Conservation (phyloP, 2,888 invertebrate species). For the Apodemia hepburni region DNA sequence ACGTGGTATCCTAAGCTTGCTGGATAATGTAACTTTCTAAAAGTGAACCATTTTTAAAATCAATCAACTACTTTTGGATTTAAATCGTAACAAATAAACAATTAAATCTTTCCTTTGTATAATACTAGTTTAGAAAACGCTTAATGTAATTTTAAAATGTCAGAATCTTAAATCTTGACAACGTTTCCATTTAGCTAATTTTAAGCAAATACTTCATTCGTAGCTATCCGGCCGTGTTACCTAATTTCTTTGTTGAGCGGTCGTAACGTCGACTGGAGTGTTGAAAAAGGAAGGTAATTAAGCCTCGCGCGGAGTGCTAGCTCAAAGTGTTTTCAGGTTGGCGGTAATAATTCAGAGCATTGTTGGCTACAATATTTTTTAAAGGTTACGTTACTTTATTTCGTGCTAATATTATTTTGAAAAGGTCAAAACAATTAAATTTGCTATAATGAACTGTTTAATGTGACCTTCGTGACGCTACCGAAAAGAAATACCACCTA, state of each 20-base stretch:
- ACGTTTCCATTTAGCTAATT: slow-evolving; percentile 11
- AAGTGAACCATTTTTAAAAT: too few species aligned
- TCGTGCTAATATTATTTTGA: not conserved
- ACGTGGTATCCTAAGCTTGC: too few species aligned
- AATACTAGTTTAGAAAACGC: too few species aligned
- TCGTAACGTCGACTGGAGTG: slow-evolving; percentile 26
- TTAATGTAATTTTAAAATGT: too few species aligned
- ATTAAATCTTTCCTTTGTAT: too few species aligned
- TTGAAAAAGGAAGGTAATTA: slow-evolving; percentile 32
- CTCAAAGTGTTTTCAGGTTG: slow-evolving; percentile 21
- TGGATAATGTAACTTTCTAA: too few species aligned
- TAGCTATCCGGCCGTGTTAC: slow-evolving; percentile 25
- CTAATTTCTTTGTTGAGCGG: slow-evolving; percentile 29
- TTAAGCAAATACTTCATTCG: slow-evolving; percentile 19
- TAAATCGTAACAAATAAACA: too few species aligned
- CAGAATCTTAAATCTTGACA: not conserved
- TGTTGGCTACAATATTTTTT: slow-evolving; percentile 1
- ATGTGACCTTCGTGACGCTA: too few species aligned
- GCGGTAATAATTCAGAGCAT: slow-evolving; percentile 17
- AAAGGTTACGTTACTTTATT: not conserved
- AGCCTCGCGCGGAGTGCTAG: slow-evolving; percentile 22
- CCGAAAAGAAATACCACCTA: too few species aligned
- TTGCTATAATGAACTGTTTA: too few species aligned
- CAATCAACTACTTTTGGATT: too few species aligned
- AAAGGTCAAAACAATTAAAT: too few species aligned